These are phyloP conservation scores for Papilio elwesi DNA, from an alignment of 2,888 invertebrate species.

Conservation along the genomic window DNA sequence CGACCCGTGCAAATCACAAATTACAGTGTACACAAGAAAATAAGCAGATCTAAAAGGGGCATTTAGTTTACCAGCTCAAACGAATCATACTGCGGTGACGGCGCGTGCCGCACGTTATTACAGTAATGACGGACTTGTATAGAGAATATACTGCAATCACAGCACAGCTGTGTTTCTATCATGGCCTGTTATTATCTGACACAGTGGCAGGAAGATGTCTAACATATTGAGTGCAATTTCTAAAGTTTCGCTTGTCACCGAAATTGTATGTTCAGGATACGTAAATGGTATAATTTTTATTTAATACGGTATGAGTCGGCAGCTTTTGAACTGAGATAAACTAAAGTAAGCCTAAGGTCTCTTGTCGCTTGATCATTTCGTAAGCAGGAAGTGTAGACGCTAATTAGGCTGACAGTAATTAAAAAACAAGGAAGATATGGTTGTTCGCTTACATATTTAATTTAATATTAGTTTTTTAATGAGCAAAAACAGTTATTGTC, in stretches of 20 bases:
- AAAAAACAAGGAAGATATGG: too few relatives aligned
- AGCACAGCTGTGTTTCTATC: conserved; percentile 59
- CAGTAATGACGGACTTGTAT: conserved; percentile 67
- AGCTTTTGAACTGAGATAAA: not conserved
- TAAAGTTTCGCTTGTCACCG: conserved; percentile 54
- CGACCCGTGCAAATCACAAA: conserved; percentile 39
- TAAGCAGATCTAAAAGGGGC: conserved; percentile 33
- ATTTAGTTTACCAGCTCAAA: conserved; percentile 50
- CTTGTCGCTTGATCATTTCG: too few relatives aligned
- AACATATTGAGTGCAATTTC: conserved; percentile 53
- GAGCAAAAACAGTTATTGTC: too few relatives aligned
- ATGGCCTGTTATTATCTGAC: conserved; percentile 58
- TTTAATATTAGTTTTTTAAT: too few relatives aligned
- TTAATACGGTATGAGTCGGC: not conserved
- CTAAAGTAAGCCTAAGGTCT: too few relatives aligned
- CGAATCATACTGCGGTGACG: conserved; percentile 46
- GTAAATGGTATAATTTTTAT: conserved; percentile 12
- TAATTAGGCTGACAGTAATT: too few relatives aligned
- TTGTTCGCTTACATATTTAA: too few relatives aligned
- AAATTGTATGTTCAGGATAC: conserved; percentile 42
- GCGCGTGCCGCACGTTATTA: conserved; percentile 68
- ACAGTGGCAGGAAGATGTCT: conserved; percentile 48
- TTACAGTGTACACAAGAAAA: conserved; percentile 38
- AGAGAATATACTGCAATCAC: conserved; percentile 72
- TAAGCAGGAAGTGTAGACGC: too few relatives aligned